These are phyloP conservation scores for Drosophila ambigua DNA, from an alignment of 1,140 invertebrate species.

Conservation along the genomic window DNA sequence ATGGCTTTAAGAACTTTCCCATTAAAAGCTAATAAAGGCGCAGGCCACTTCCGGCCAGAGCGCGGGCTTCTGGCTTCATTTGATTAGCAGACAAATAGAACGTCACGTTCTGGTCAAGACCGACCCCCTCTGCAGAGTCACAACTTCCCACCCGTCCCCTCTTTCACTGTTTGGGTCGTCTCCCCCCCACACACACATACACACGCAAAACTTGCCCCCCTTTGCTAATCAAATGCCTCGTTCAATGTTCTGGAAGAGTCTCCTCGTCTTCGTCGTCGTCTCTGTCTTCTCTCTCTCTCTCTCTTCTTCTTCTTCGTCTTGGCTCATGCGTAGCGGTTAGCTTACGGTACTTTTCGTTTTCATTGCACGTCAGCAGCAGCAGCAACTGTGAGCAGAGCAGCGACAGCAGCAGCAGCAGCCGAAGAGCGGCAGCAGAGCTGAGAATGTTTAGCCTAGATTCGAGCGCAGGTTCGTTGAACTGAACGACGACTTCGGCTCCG, in stretches of 20 bases:
- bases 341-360: conserved; percentile 84
- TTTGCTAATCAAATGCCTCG: conserved; percentile 50
- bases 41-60: conserved; percentile 67
- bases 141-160: background rate
- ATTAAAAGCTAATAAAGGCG: conserved; percentile 79
- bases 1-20: conserved; percentile 73
- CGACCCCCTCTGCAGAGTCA: conserved; percentile 8
- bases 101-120: conserved; percentile 66
- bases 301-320: conserved; percentile 26
- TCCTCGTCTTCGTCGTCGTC: conserved; percentile 22
- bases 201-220: conserved; percentile 9
- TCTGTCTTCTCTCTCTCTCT: conserved; percentile 1
- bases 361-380: conserved; percentile 81
- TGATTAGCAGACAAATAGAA: conserved; percentile 72
- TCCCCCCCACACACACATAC: too few species aligned
- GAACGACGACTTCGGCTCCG: conserved; percentile 14
- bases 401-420: conserved; percentile 25
- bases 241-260: conserved; percentile 58
- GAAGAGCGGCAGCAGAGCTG: conserved; percentile 47
- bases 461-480: conserved; percentile 83
- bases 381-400: conserved; percentile 4
- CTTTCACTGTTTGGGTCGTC: background rate
- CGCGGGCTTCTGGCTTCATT: conserved; percentile 53
- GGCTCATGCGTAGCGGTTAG: conserved; percentile 81
- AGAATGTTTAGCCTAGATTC: conserved; percentile 84